Evolutionary conservation across 1,140 invertebrate genomes (phyloP).

Genomic region (Daktulosphaira vitifoliae): DNA sequence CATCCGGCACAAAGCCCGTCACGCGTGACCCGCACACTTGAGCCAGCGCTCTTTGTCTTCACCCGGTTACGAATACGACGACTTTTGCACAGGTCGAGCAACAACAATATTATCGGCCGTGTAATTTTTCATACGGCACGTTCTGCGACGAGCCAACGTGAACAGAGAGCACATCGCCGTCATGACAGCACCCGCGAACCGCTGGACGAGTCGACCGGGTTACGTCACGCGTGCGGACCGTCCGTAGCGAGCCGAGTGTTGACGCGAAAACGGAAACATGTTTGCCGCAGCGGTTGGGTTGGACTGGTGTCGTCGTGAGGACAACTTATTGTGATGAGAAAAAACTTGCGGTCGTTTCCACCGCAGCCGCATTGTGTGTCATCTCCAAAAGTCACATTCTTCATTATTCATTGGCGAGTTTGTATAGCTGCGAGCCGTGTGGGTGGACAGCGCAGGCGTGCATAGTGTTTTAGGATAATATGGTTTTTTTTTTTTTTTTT

Average conservation of each 20-base stretch:
- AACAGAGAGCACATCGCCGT: no score
- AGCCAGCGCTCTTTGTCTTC: slow-evolving; percentile 24
- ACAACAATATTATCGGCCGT: not conserved
- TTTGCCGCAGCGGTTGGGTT: no score
- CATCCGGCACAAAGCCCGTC: slow-evolving; percentile 22
- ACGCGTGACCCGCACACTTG: slow-evolving; percentile 27
- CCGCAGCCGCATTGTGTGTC: slow-evolving; percentile 2
- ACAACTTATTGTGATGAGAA: no score
- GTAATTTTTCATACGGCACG: no score
- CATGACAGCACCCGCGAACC: no score
- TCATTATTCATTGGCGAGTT: slow-evolving; percentile 33
- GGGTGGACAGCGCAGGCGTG: slow-evolving; percentile 32
- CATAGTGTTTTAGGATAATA: slow-evolving; percentile 31
- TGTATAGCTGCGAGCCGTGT: slow-evolving; percentile 17
- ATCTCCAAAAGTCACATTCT: slow-evolving; percentile 24
- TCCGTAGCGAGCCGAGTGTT: no score
- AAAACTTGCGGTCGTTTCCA: slow-evolving; percentile 22
- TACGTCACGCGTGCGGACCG: no score
- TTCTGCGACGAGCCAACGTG: no score
- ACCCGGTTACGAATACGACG: not conserved
- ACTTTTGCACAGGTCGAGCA: not conserved
- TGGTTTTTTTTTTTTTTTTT: not conserved
- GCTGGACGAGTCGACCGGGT: no score
- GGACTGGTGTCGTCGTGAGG: no score
- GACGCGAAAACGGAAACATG: no score